Evolutionary conservation across 2,888 invertebrate species (phyloP).

Genomic region (Leucozona laternaria): DNA sequence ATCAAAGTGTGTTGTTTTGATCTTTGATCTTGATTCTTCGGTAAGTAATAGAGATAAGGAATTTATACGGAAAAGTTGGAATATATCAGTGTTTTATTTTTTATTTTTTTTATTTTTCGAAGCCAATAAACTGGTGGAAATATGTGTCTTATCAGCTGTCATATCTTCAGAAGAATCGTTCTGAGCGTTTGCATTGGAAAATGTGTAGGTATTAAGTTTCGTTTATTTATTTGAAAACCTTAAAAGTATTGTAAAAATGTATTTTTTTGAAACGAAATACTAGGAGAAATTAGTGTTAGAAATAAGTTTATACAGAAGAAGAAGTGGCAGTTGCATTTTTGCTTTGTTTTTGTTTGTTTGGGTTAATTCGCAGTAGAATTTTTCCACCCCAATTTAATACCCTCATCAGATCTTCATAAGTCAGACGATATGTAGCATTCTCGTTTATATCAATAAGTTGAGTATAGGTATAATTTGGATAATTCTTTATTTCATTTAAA

Average conservation of each 20-base stretch:
- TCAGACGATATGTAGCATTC: too few species aligned
- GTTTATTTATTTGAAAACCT: neutral
- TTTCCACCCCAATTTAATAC: too few species aligned
- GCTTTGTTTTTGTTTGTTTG: too few species aligned
- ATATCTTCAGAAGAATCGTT: neutral
- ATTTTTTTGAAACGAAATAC: too few species aligned
- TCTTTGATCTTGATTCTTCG: neutral
- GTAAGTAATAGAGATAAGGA: neutral
- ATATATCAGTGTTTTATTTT: neutral
- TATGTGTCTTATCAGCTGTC: neutral
- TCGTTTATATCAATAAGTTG: too few species aligned
- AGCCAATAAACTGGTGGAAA: neutral
- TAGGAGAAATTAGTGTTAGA: too few species aligned
- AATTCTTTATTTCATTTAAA: too few species aligned
- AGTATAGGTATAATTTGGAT: too few species aligned
- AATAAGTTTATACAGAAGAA: too few species aligned
- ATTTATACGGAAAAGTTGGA: neutral
- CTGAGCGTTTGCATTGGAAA: neutral
- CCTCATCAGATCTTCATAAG: too few species aligned
- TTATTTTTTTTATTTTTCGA: neutral
- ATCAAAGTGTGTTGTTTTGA: slow-evolving; percentile 4
- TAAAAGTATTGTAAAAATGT: neutral
- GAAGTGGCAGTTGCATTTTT: too few species aligned
- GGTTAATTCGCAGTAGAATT: too few species aligned
- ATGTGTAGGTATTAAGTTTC: neutral